Percentiles rank a stretch among this genome's conserved stretches.
phyloP scores from a whole-genome alignment of 2,888 invertebrate genomes.

The Eudemis profundana region DNA sequence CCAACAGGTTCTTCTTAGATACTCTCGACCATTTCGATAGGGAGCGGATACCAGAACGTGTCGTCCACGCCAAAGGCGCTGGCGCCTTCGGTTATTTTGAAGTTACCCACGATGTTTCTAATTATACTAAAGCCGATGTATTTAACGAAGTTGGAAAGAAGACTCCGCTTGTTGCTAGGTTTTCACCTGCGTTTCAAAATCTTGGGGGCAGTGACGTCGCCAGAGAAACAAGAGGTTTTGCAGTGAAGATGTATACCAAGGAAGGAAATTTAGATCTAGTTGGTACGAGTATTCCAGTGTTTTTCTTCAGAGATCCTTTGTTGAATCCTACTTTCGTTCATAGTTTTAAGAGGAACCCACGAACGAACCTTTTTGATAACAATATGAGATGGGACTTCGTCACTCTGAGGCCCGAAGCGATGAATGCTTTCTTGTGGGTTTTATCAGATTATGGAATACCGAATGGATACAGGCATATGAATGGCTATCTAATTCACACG shows the following conservation, averaged over 20 bases:
- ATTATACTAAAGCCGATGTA: slow-evolving; percentile 90
- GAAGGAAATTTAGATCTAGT: slow-evolving; percentile 60
- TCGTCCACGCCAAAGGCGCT: slow-evolving; percentile 96
- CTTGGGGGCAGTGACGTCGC: slow-evolving; percentile 93
- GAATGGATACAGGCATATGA: slow-evolving; percentile 94
- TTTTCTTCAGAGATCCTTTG: slow-evolving; percentile 82
- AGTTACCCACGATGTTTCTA: slow-evolving; percentile 91
- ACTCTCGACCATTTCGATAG: slow-evolving; percentile 88
- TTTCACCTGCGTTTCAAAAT: slow-evolving; percentile 92
- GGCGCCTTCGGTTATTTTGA: slow-evolving; percentile 93
- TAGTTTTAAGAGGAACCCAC: slow-evolving; percentile 84
- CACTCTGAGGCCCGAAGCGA: slow-evolving; percentile 85
- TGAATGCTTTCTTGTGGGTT: slow-evolving; percentile 90
- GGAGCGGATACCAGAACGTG: slow-evolving; percentile 96
- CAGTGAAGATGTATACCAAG: slow-evolving; percentile 62
- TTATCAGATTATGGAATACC: slow-evolving; percentile 95
- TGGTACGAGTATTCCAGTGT: slow-evolving; percentile 84
- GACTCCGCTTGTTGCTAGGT: slow-evolving; percentile 90
- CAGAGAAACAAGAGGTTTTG: slow-evolving; percentile 87
- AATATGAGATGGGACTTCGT: slow-evolving; percentile 82
- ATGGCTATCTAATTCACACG: slow-evolving; percentile 95
- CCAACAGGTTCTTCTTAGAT: slow-evolving; percentile 54
- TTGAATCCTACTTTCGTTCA: slow-evolving; percentile 83
- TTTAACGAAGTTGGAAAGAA: slow-evolving; percentile 90
- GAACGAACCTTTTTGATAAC: slow-evolving; percentile 67